phyloP scores from a whole-genome alignment of 2,888 invertebrate species.

The Eupeodes luniger region DNA sequence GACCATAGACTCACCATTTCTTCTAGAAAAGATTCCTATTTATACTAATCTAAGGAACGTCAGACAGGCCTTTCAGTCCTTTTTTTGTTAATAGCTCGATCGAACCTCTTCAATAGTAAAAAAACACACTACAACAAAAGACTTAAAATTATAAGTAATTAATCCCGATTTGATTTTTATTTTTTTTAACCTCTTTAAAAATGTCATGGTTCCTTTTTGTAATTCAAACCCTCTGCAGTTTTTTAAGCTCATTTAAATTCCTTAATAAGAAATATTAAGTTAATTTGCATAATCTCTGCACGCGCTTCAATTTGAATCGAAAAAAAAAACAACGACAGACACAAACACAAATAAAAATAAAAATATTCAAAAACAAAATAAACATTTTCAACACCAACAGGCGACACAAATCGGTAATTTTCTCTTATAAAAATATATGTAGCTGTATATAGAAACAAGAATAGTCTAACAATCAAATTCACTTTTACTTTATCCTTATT shows the following conservation, averaged over 20 bases:
- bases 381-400: neutral
- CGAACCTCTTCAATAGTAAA: too few species aligned
- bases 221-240: neutral
- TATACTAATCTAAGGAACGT: too few species aligned
- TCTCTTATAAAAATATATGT: neutral
- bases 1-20: too few species aligned
- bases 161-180: neutral
- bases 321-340: neutral
- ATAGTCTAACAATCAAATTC: conserved; percentile 12
- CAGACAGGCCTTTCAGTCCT: too few species aligned
- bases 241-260: neutral
- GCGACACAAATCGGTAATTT: conserved; percentile 2
- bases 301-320: neutral
- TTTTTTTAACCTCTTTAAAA: neutral
- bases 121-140: neutral
- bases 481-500: conserved; percentile 16
- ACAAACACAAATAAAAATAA: too few species aligned
- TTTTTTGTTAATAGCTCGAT: too few species aligned
- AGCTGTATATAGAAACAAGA: neutral
- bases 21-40: too few species aligned
- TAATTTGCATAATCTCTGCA: neutral
- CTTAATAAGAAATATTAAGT: neutral
- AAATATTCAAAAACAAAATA: neutral
- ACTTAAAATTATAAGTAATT: neutral
- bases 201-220: neutral